Conservation (phyloP, 2,888 invertebrate genomes). For the Phasia obesa region DNA sequence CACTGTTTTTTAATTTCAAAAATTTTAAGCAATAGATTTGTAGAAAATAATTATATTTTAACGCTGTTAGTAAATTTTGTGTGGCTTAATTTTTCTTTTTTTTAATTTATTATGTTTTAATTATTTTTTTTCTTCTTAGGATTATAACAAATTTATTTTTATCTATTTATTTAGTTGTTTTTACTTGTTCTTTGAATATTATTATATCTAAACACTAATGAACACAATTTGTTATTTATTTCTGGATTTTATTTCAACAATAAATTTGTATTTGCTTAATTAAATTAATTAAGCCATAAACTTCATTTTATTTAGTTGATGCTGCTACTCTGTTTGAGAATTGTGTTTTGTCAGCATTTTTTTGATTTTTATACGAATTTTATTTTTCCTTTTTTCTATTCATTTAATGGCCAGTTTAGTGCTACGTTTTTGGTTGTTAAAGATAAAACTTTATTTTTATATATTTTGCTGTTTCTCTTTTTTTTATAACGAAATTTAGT, state of each 20-base stretch:
- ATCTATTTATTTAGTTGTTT: neutral
- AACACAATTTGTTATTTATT: conserved; percentile 64
- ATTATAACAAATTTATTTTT: conserved; percentile 25
- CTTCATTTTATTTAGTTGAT: conserved; percentile 9
- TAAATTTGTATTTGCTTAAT: conserved; percentile 23
- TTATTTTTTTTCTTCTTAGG: neutral
- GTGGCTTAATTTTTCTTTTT: no score
- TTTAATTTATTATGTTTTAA: conserved; percentile 9
- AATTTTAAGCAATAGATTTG: neutral
- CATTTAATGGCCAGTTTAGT: conserved; percentile 24
- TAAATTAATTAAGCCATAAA: conserved; percentile 40
- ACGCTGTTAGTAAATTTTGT: neutral
- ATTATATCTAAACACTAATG: conserved; percentile 62
- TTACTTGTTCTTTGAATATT: conserved; percentile 16
- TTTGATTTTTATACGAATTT: conserved; percentile 30
- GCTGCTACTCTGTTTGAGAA: neutral
- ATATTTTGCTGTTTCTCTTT: neutral
- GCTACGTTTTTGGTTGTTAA: conserved; percentile 15
- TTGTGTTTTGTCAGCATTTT: conserved; percentile 49
- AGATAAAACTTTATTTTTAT: conserved; percentile 24
- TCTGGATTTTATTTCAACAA: conserved; percentile 7
- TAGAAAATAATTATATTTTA: conserved; percentile 24
- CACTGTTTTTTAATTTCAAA: neutral
- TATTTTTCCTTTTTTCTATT: neutral
- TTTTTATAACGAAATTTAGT: conserved; percentile 33